A percentile compares a stretch with the other conserved stretches of the same genome.
Conservation (phyloP, 2,113 vertebrate species). For the Mastomys coucha region DNA sequence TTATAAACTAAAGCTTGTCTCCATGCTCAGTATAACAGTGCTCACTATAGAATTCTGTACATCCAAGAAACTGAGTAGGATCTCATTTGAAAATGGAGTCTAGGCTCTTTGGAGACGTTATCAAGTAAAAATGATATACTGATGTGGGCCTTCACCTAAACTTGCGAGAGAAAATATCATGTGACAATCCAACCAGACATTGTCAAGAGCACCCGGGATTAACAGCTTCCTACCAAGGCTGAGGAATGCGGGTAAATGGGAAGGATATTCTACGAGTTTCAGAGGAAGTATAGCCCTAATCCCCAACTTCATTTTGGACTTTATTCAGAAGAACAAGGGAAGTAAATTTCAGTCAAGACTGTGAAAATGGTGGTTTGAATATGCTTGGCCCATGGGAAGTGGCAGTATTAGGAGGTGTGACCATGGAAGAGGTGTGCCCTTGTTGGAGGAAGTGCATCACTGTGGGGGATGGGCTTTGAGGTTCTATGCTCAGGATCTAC, state of each 20-base stretch:
- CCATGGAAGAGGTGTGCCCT: too few relatives aligned
- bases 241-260: too few relatives aligned
- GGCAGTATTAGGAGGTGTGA: too few relatives aligned
- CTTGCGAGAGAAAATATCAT: background rate
- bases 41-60: background rate
- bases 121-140: background rate
- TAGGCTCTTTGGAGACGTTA: background rate
- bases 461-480: too few relatives aligned
- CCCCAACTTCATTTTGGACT: background rate
- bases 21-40: background rate
- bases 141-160: background rate
- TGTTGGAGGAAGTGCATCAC: too few relatives aligned
- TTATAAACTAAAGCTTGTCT: background rate
- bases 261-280: background rate
- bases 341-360: background rate
- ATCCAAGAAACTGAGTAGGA: background rate
- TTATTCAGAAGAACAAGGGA: background rate
- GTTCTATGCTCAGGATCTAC: too few relatives aligned
- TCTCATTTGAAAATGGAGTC: background rate
- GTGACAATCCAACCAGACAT: too few relatives aligned
- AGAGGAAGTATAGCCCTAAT: background rate
- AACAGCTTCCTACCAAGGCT: background rate
- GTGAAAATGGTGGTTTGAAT: too few relatives aligned
- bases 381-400: too few relatives aligned
- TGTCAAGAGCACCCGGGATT: too few relatives aligned